A percentile compares a stretch with the other conserved stretches of the same genome.
Evolutionary conservation across 2,113 vertebrate genomes (phyloP).

Genomic region (Rousettus leschenaultii): DNA sequence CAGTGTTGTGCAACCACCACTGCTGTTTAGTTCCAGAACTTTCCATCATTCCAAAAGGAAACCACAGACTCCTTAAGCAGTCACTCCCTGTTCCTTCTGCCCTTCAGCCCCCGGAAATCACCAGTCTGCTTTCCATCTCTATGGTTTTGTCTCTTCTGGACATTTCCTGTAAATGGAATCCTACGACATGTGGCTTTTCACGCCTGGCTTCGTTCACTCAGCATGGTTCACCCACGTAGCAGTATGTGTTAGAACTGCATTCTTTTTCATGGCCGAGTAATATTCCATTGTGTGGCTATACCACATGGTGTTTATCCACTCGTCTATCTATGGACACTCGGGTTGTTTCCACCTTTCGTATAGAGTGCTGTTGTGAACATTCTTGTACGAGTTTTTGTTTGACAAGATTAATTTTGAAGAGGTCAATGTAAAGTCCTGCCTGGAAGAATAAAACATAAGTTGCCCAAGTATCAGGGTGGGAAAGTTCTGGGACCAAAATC

Average conservation of each 20-base stretch:
- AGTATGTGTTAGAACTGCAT: neutral
- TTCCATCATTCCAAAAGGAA: neutral
- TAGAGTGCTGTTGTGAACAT: neutral
- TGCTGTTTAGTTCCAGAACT: neutral
- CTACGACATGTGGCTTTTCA: neutral
- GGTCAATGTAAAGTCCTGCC: neutral
- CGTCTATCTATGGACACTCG: neutral
- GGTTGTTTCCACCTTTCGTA: neutral
- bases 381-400: neutral
- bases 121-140: neutral
- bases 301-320: neutral
- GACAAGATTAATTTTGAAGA: neutral
- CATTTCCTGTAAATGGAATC: neutral
- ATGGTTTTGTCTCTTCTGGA: neutral
- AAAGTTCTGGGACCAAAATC: neutral
- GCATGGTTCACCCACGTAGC: rapidly evolving
- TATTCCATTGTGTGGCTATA: neutral
- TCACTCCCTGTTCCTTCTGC: neutral
- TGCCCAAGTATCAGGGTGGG: neutral
- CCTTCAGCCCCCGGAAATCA: neutral
- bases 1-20: neutral
- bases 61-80: neutral
- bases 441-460: neutral
- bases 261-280: neutral
- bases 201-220: neutral